Base-by-base conservation (phyloP, 1,140 invertebrate genomes). In the Plutomurus gul region DNA sequence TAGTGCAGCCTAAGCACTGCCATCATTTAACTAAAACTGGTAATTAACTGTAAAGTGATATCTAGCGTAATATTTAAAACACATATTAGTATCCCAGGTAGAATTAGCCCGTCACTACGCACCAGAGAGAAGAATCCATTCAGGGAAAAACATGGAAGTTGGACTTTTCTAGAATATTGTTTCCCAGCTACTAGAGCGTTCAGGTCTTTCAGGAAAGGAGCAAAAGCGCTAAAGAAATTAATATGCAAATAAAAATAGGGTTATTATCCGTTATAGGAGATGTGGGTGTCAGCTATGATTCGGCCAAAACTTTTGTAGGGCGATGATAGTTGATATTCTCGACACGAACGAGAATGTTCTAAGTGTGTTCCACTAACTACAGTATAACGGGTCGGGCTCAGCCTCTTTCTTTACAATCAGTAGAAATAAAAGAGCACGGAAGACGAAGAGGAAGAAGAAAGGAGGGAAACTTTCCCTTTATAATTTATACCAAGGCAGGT, bases 171-270 rank as follows among this genome's bases (percentile, higher is more conserved):
- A n/a, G n/a, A n/a, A n/a, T n/a, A n/a, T n/a, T n/a, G n/a, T n/a
- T n/a, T n/a, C n/a, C n/a, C n/a, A n/a, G n/a, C n/a, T n/a, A n/a
- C n/a, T n/a, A n/a, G n/a, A n/a, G n/a, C n/a, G n/a, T n/a, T n/a
- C n/a, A n/a, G n/a, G n/a, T n/a, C n/a, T n/a, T n/a, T n/a, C n/a
- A n/a, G n/a, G n/a, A n/a, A n/a, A n/a, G n/a, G n/a, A n/a, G n/a
- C n/a, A n/a, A n/a, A n/a, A n/a, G n/a, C 56, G 27, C 22, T 11
- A 56, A 7, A 33, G 27, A 65, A 65, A 65, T 65, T 65, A 65
- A 36, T 65, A 65, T 65, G 56, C 56, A 65, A 65, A 65, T 65
- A 65, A 65, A n/a, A 65, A 65, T 65, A 27, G 56, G n/a, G 25
- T 65, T 65, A 65, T 65, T 65, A 65, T 65, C 27, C 56, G 27